These are phyloP conservation scores for Monodelphis domestica DNA, from an alignment of 2,797 vertebrate genomes.

Conservation along the genomic window DNA sequence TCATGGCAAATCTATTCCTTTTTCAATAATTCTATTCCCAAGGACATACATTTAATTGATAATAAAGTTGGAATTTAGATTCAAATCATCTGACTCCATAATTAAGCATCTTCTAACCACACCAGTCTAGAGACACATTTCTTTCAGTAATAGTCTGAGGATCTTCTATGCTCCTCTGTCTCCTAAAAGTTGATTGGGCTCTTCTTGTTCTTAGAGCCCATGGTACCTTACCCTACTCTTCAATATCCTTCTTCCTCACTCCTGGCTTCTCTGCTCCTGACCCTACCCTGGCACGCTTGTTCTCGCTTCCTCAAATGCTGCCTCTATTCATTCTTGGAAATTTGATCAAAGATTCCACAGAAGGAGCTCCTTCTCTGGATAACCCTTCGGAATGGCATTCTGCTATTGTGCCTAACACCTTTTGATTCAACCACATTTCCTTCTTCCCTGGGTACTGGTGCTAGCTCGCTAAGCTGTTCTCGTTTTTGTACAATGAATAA, in stretches of 20 bases:
- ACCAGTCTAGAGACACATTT: neutral
- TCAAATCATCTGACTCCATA: neutral
- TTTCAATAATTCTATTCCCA: neutral
- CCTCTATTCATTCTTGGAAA: neutral
- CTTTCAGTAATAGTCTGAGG: neutral
- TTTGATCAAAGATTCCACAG: neutral
- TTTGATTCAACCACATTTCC: neutral
- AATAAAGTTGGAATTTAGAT: neutral
- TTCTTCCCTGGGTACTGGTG: neutral
- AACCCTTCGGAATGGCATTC: neutral
- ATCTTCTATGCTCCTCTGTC: neutral
- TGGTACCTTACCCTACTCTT: neutral
- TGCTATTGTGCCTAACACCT: neutral
- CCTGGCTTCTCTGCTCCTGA: neutral
- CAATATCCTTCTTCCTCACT: neutral
- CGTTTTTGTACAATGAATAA: neutral
- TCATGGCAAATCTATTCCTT: neutral
- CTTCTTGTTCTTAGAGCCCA: neutral
- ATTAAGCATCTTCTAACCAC: neutral
- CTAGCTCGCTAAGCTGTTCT: neutral
- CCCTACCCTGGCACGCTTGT: neutral
- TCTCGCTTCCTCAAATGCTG: neutral
- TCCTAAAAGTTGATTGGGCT: neutral
- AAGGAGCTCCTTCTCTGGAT: neutral
- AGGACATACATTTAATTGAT: neutral